Evolutionary conservation across 1,140 invertebrate species (phyloP).

Genomic region (Hypothenemus hampei): DNA sequence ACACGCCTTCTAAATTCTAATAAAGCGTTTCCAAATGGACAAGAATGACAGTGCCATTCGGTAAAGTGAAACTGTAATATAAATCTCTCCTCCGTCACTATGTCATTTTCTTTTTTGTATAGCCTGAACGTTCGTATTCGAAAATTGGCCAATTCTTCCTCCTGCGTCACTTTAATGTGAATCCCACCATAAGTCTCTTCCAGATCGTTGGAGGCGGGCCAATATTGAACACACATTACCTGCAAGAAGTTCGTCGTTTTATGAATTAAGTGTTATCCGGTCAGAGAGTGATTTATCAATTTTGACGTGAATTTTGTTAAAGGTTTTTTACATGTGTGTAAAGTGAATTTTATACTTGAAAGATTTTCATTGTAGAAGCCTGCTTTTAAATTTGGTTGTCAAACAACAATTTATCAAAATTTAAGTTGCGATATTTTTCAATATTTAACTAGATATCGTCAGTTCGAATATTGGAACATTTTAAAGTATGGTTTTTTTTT

Average conservation of each 20-base stretch:
- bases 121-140: conserved; percentile 81
- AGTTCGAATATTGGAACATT: no score
- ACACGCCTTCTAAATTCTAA: conserved; percentile 87
- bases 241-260: conserved; percentile 37
- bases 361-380: neutral
- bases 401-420: neutral
- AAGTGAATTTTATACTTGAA: neutral
- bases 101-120: conserved; percentile 59
- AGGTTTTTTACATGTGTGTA: neutral
- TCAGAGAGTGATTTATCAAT: neutral
- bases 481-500: no score
- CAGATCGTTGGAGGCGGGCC: conserved; percentile 82
- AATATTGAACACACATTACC: conserved; percentile 94
- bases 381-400: neutral
- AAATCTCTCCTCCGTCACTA: conserved; percentile 71
- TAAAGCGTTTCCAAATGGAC: conserved; percentile 84
- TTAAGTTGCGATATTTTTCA: no score
- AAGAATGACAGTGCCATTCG: conserved; percentile 93
- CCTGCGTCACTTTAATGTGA: conserved; percentile 75
- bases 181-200: conserved; percentile 83
- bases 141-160: conserved; percentile 89
- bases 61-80: conserved; percentile 94
- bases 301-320: neutral
- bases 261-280: neutral
- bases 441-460: no score